Evolutionary conservation across 2,797 vertebrate genomes (phyloP), one percentile per base, ranked within the genome.

Genomic region (Craterocephalus amniculus): DNA sequence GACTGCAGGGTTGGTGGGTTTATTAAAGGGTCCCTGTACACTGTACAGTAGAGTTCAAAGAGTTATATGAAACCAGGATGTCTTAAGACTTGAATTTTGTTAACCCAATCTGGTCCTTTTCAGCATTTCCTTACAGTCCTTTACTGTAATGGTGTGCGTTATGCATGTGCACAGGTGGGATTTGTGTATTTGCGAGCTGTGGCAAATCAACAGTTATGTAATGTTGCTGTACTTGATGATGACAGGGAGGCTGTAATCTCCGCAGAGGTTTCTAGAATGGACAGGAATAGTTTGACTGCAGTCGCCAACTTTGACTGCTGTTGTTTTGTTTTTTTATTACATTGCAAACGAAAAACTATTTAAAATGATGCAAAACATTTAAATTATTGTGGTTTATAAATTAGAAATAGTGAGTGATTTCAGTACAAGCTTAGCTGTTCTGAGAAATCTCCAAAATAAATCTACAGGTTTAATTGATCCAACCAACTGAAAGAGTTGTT

Each of bases 141-240:
- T 29, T 18, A 49, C 22, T 60, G 55, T 66, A 58, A 35, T 16
- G 66, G 35, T 0, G 0, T 45, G 40, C 16, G 51, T 24, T 51
- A 10, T 35, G 60, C 22, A 43, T 55, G 69, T 22, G 51, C 13
- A 24, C 52, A 68, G 35, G 65, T 84, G 69, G 73, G 70, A 70
- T 72, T 27, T 64, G 24, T 65, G 55, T 55, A 43, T 43, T 58
- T 38, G 54, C 26, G 43, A 38, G 70, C 29, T 14, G 56, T 22
- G 32, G 62, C 56, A 27, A 60, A 58, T 63, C 70, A 56, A 67
- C 2, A 13, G 75, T 93, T 92, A 93, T 88, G 87, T 91, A 92
- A 91, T 84, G 71, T 67, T 79, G 68, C 80, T 73, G 60, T 83
- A 70, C 2, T 31, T 63, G 74, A 83, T 80, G 86, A 78, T 80